Evolutionary conservation across 2,797 vertebrate genomes (phyloP), one percentile per base, ranked within the genome.

Genomic region (Hipposideros larvatus): DNA sequence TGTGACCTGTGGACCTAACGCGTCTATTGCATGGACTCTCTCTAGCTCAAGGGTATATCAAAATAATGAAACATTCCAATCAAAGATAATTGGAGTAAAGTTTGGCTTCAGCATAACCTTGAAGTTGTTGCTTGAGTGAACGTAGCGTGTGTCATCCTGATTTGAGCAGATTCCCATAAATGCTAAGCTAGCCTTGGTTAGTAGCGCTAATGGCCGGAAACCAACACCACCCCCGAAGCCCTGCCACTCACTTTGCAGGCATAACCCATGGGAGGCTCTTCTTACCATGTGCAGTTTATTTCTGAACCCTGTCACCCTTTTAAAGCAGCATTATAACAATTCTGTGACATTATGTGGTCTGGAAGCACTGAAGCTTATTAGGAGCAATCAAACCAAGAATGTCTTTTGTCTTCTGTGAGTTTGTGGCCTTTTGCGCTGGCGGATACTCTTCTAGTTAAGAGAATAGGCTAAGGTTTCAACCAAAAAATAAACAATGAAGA

Each of bases 291-390:
- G 79, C 87, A 94, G 94, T 90, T 94, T 91, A 93, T 96, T 97
- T 97, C 96, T 97, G 96, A 97, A 95, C 92, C 73, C 92, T 41
- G 75, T 95, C 93, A 94, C 93, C 96, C 91, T 95, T 96, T 97
- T 93, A 96, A 94, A 97, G 86, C 96, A 95, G 87, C 68, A 74
- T 96, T 93, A 95, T 95, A 96, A 97, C 95, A 95, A 95, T 94
- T 71, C 96, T 92, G 37, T 95, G 96, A 90, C 92, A 94, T 78
- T 84, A 86, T 93, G 95, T 90, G 94, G 96, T 97, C 95, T 96
- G 94, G 91, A 96, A 95, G 90, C 83, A 70, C 89, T 91, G 94
- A 93, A n/a, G 37, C 92, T 93, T 91, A 92, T 96, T 94, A 96
- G 90, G 43, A 96, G n/a, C 88, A 85, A 87, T 95, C 70, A 96